Evolutionary conservation across 2,888 invertebrate genomes (phyloP).

Genomic region (Pterostichus madidus): DNA sequence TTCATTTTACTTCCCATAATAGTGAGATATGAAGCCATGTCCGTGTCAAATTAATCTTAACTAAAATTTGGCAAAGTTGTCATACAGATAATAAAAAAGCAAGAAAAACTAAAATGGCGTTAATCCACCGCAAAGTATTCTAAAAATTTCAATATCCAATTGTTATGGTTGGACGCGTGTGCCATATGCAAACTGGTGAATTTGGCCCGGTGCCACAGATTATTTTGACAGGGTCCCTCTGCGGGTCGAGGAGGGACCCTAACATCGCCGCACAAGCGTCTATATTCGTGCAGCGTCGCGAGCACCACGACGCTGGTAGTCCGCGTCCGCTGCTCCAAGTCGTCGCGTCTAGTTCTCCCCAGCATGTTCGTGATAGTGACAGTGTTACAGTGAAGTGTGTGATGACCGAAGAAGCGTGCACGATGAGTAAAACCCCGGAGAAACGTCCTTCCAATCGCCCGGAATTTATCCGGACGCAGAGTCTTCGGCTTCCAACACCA

Average conservation of each 20-base stretch:
- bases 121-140: slow-evolving; percentile 15
- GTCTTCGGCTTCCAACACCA: slow-evolving; percentile 76
- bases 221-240: slow-evolving; percentile 47
- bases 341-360: slow-evolving; percentile 1
- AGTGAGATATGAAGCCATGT: background rate
- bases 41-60: background rate
- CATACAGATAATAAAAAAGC: background rate
- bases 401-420: background rate
- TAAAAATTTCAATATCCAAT: slow-evolving; percentile 27
- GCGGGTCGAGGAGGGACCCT: background rate
- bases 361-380: background rate
- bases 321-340: slow-evolving; percentile 40
- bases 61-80: background rate
- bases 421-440: slow-evolving; percentile 49
- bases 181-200: slow-evolving; percentile 37
- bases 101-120: slow-evolving; percentile 23
- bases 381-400: background rate
- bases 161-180: slow-evolving; percentile 50
- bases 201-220: slow-evolving; percentile 62
- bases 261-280: slow-evolving; percentile 19
- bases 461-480: slow-evolving; percentile 70
- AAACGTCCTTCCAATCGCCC: slow-evolving; percentile 12
- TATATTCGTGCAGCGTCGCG: slow-evolving; percentile 3
- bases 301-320: slow-evolving; percentile 49
- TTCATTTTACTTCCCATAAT: too few relatives aligned